Conservation (phyloP, 1,140 invertebrate genomes). For the Chelonus insularis region DNA sequence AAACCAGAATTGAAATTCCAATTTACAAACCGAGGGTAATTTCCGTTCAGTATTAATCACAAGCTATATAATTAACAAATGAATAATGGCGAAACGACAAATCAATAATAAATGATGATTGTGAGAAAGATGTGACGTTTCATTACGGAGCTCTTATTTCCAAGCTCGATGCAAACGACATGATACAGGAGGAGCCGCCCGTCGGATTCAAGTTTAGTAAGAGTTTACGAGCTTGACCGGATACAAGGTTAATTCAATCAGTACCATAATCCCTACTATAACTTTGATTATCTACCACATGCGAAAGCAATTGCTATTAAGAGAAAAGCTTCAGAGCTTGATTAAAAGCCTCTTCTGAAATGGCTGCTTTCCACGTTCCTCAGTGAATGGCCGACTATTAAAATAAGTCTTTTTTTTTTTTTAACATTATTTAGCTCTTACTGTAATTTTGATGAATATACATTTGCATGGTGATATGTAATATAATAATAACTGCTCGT, state of each 20-base stretch:
- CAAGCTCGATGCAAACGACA: conserved; percentile 44
- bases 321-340: conserved; percentile 34
- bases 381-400: neutral
- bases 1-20: too few relatives aligned
- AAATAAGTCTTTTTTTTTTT: neutral
- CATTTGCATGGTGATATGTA: too few relatives aligned
- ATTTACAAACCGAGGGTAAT: too few relatives aligned
- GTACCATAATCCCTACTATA: conserved; percentile 51
- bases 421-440: neutral
- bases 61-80: too few relatives aligned
- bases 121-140: conserved; percentile 14
- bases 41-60: too few relatives aligned
- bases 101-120: conserved; percentile 31
- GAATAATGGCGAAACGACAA: conserved; percentile 37
- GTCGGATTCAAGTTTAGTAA: conserved; percentile 54
- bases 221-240: conserved; percentile 56
- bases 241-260: conserved; percentile 57
- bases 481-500: too few relatives aligned
- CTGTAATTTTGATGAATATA: too few relatives aligned
- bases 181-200: conserved; percentile 53
- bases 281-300: conserved; percentile 52
- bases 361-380: too few relatives aligned
- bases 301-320: conserved; percentile 34
- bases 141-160: conserved; percentile 28
- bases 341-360: conserved; percentile 37